Evolutionary conservation across 2,113 vertebrate species (phyloP), one percentile per base, ranked within the genome.

Genomic region (Chamaetylas fuelleborni): DNA sequence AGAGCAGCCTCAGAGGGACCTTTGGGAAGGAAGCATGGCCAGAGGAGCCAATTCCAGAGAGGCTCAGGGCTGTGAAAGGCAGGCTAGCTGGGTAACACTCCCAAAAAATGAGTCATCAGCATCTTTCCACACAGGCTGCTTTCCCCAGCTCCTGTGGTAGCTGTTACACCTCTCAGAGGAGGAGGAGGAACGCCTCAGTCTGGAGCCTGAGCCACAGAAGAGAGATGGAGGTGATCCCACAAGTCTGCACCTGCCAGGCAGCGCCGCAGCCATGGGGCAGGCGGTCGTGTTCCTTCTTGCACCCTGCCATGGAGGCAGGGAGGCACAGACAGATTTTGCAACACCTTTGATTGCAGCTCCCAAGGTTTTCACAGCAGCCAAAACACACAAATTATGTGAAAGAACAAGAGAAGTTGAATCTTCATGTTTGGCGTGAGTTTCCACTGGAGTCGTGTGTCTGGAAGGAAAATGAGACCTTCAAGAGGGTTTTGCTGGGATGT

Each of bases 211-310:
- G 74, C 19, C 2, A 1, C 15, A 11, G 12, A 14, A 11, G 29
- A 81, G n/a, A 76, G 85, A 64, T 0, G 26, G 74, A 60, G 81
- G 42, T 19, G 24, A 19, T 43, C 29, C 34, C 57, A 26, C 95
- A 94, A 88, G 93, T 66, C 83, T 73, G 38, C 77, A 73, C 86
- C 80, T 84, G 93, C 64, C 91, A 76, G 86, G 58, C 82, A 71
- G 65, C 0, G 1, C 47, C 1, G 43, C 57, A 82, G 23, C 62
- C 45, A 4, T 2, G 5, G 42, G 34, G 36, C 47, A 67, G 78
- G 57, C 22, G 4, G 57, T 79, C 81, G 0, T 85, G 93, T 76
- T 90, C 66, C 81, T 92, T 91, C 95, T 80, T 92, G 88, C 76
- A 79, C 1, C 24, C 43, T 81, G 33, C 61, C 23, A 5, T 0